Conservation (phyloP, 2,113 vertebrate genomes). For the Podarcis muralis region DNA sequence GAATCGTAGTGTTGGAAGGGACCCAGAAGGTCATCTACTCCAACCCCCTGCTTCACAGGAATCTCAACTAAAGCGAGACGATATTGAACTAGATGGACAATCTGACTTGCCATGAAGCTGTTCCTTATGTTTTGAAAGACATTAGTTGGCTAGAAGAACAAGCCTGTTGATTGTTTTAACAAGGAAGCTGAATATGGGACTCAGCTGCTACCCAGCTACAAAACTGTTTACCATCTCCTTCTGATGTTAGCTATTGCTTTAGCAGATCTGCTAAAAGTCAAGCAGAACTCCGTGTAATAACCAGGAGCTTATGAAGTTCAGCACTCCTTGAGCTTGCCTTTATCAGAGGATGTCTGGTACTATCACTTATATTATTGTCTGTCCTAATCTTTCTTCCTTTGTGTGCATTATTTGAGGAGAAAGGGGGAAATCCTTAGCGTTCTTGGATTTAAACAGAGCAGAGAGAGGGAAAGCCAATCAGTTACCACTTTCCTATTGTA, state of each 20-base stretch:
- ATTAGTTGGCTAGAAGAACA: not conserved
- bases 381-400: constrained; percentile 37
- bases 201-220: not conserved
- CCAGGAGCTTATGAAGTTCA: constrained; percentile 27
- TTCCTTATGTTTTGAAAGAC: not conserved
- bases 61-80: too few relatives aligned
- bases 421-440: constrained; percentile 37
- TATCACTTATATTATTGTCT: constrained; percentile 28
- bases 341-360: constrained; percentile 45
- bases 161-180: not conserved
- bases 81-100: too few relatives aligned
- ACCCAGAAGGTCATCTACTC: too few relatives aligned
- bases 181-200: not conserved
- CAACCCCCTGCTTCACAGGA: too few relatives aligned
- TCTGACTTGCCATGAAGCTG: too few relatives aligned
- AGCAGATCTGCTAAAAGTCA: constrained; percentile 5
- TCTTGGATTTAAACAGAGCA: not conserved
- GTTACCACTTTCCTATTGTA: not conserved
- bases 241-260: constrained; percentile 15
- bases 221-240: constrained; percentile 5
- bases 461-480: not conserved
- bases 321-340: constrained; percentile 28
- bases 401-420: constrained; percentile 24
- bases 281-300: constrained; percentile 12
- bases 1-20: too few relatives aligned